Evolutionary conservation across 2,113 vertebrate genomes (phyloP).

Genomic region (Nyctibius bracteatus): DNA sequence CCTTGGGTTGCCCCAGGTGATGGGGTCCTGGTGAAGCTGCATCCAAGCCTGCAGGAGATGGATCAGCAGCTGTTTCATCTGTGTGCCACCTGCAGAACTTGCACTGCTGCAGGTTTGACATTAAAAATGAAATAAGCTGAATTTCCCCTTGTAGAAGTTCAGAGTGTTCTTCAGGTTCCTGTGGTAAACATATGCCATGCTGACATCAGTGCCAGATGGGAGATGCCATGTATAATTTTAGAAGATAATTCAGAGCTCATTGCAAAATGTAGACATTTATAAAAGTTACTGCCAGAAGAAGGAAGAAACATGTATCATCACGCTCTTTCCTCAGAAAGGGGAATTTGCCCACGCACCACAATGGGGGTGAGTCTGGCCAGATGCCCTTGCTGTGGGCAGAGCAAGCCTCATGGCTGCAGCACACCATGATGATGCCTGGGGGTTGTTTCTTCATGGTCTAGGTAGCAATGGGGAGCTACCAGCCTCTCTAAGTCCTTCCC

Average conservation of each 20-base stretch:
- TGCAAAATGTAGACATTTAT: neutral
- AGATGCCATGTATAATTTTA: slow-evolving; percentile 24
- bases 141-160: neutral
- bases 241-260: slow-evolving; percentile 37
- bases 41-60: neutral
- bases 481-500: neutral
- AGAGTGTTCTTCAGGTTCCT: neutral
- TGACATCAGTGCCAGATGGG: neutral
- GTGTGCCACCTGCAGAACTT: slow-evolving; percentile 1
- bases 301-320: slow-evolving; percentile 25
- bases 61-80: neutral
- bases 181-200: neutral
- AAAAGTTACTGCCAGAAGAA: neutral
- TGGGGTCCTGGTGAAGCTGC: neutral
- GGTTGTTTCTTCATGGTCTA: neutral
- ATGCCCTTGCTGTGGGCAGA: neutral
- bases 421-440: neutral
- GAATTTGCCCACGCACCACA: slow-evolving; percentile 16
- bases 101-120: neutral
- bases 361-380: neutral
- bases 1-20: neutral
- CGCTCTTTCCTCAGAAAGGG: neutral
- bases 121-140: neutral
- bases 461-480: neutral
- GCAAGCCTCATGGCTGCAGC: neutral